phyloP scores from a whole-genome alignment of 2,113 vertebrate species.

The Regulus satrapa region DNA sequence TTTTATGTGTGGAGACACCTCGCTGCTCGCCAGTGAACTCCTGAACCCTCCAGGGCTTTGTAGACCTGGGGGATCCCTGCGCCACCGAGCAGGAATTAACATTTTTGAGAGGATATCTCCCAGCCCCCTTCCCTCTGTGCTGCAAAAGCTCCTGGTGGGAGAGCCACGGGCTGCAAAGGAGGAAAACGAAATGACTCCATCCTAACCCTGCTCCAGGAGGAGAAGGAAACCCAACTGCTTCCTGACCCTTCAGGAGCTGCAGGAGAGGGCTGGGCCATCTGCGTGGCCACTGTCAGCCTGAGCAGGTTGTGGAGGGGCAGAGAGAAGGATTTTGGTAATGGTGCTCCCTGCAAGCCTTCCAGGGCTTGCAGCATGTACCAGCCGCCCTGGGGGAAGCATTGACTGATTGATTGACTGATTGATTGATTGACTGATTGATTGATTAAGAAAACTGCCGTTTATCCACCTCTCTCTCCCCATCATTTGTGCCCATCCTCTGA shows the following conservation, averaged over 20 bases:
- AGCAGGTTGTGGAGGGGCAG: background rate
- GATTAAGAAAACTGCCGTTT: background rate
- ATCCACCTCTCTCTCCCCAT: background rate
- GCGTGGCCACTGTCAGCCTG: background rate
- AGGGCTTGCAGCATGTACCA: no score
- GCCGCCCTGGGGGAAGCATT: background rate
- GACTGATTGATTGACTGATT: no score
- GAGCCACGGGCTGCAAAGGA: background rate
- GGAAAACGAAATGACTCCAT: accelerated
- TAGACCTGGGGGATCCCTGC: background rate
- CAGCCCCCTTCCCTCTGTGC: background rate
- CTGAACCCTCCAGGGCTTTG: constrained; percentile 5
- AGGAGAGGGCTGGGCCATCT: background rate
- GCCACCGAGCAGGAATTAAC: background rate
- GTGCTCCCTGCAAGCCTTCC: background rate
- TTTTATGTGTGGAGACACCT: background rate
- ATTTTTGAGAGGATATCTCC: constrained; percentile 37
- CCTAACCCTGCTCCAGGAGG: background rate
- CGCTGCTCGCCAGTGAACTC: background rate
- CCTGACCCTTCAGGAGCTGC: background rate
- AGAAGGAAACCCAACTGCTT: background rate
- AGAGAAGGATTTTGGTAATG: background rate
- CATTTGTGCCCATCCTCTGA: background rate
- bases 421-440: background rate
- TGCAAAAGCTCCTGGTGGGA: background rate